Evolutionary conservation across 2,888 invertebrate genomes (phyloP), one percentile per base, ranked within the genome.

Genomic region (Clanis bilineata): DNA sequence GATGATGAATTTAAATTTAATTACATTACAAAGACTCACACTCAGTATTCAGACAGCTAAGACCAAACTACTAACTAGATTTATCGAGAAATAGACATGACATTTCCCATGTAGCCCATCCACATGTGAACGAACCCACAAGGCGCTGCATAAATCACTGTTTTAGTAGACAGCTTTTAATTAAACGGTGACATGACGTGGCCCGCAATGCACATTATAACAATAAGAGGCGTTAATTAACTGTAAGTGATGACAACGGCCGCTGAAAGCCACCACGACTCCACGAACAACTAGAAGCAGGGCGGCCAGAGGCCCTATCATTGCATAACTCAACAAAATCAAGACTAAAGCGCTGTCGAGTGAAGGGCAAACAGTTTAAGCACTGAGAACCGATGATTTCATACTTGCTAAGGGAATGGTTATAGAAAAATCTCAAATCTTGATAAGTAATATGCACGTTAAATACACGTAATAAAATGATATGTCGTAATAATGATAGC

Each of bases 361-460:
- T 77, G 84, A 86, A 84, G 83, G 86, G 81, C 87, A 79, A 59
- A 55, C 45, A 83, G 80, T 80, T 82, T 79, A 86, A 87, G 86
- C 81, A 87, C 76, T 83, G 76, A 71, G 69, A 72, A 76, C 65
- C 72, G 85, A 86, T 87, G 86, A 88, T 87, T 86, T 88, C 87
- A 89, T 87, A 80, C 74, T 77, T 86, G 86, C 88, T 88, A 90
- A 88, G 88, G 89, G 83, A 86, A 85, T 79, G 62, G 60, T 69
- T 68, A 70, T 73, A 82, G 79, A 76, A 85, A 86, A 84, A 82
- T 76, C 74, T 73, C 76, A 72, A 70, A 64, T 2, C 39, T 55
- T 3, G 12, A 54, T 23, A n/a, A 38, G 9, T 32, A 28, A 18
- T 32, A 32, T 4, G 4, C 2, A 51, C 28, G 7, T 32, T 32